Evolutionary conservation across 2,888 invertebrate genomes (phyloP).

Genomic region (Gortyna flavago): DNA sequence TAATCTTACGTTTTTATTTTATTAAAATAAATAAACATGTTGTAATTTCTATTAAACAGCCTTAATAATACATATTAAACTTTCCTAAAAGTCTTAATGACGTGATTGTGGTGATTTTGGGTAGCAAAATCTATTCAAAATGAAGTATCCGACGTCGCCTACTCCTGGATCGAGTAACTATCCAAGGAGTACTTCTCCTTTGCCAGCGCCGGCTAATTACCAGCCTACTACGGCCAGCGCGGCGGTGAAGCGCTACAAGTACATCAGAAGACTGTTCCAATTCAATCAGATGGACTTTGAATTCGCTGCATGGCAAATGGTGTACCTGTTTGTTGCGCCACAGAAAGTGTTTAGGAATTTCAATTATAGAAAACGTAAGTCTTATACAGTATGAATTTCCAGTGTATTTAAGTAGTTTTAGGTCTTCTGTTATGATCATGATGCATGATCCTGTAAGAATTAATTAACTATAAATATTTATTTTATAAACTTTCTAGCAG

Average conservation of each 20-base stretch:
- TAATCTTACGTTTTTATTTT: slow-evolving; percentile 49
- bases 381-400: neutral
- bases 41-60: slow-evolving; percentile 34
- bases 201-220: slow-evolving; percentile 92
- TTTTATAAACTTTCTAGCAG: too few relatives aligned
- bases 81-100: slow-evolving; percentile 54
- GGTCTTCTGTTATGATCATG: neutral
- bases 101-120: slow-evolving; percentile 42
- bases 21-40: slow-evolving; percentile 66
- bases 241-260: slow-evolving; percentile 96
- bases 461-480: too few relatives aligned
- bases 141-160: slow-evolving; percentile 92
- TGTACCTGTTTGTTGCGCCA: slow-evolving; percentile 97
- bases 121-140: slow-evolving; percentile 64
- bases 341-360: slow-evolving; percentile 99
- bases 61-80: slow-evolving; percentile 38
- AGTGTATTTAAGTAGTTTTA: neutral
- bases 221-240: slow-evolving; percentile 94
- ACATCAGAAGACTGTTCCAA: slow-evolving; percentile 95
- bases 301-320: slow-evolving; percentile 99
- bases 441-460: neutral
- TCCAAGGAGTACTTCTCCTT: slow-evolving; percentile 91
- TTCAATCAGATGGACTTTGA: slow-evolving; percentile 99
- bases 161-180: slow-evolving; percentile 84
- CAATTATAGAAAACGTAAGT: slow-evolving; percentile 98